Base-by-base conservation (phyloP, 2,797 vertebrate species). In the Lepus townsendii region DNA sequence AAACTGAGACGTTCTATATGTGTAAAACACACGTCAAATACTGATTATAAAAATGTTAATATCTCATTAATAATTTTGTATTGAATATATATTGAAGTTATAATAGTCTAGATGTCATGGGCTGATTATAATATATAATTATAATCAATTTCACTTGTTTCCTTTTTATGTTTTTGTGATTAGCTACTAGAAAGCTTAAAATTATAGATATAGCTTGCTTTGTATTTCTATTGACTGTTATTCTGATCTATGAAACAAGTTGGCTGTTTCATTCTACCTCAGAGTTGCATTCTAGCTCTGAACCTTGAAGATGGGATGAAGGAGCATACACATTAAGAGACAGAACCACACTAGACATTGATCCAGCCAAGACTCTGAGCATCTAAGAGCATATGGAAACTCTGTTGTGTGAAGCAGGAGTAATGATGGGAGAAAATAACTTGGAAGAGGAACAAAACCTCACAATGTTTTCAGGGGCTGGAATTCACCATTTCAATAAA, bases 1-100 rank as follows among this genome's bases (percentile, higher is more conserved):
- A 22, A 62, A 35, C 0, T 47, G 24, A 88, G 14, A 66, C 57
- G 7, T 5, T 30, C 4, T 68, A 1, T 30, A 82, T 42, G 12
- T 68, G 2, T 42, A 75, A 62, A 95, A 65, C 1, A 71, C 2
- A 71, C 27, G 47, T 1, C 13, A 20, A 68, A 24, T 63, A 73
- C 75, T 83, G 22, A 30, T 66, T 26, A 85, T 42, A 93, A 73
- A 89, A 54, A 77, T 90, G n/a, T 38, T 27, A 84, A 24, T 30
- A 73, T 62, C 66, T 57, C 42, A 30, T 71, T 62, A 12, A 80
- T 22, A 77, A 12, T 52, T 78, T 68, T 62, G 83, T 13, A 26
- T 26, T 79, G 19, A 38, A 78, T n/a, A 38, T 13, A 35, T 35
- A 66, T 69, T 65, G 54, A 92, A 79, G 57, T 87, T 7, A 62